phyloP scores from a whole-genome alignment of 2,888 invertebrate genomes.

The Eupeodes luniger region DNA sequence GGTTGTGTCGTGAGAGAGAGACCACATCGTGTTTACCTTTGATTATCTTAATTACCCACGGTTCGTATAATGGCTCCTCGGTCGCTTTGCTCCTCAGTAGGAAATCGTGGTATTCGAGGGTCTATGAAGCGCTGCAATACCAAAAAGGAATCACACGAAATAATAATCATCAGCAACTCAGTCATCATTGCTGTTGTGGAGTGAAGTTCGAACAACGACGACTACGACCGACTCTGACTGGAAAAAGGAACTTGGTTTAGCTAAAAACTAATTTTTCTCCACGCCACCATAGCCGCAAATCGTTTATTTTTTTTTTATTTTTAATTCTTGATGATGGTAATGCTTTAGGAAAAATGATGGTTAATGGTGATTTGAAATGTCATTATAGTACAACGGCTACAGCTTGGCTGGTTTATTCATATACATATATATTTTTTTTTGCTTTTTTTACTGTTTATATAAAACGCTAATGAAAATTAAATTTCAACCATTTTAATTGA shows the following conservation, averaged over 20 bases:
- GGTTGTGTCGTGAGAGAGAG: slow-evolving; percentile 6
- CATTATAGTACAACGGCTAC: slow-evolving; percentile 45
- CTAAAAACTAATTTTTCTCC: slow-evolving; percentile 20
- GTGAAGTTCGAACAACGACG: background rate
- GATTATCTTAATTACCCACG: slow-evolving; percentile 73
- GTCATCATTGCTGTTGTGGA: background rate
- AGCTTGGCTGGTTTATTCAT: slow-evolving; percentile 1
- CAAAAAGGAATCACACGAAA: slow-evolving; percentile 54
- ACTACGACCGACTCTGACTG: background rate
- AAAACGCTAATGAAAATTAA: slow-evolving; percentile 69
- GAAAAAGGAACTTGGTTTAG: slow-evolving; percentile 37
- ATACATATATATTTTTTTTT: background rate
- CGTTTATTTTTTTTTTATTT: background rate
- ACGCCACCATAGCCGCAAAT: background rate
- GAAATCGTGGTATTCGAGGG: background rate
- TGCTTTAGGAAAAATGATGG: slow-evolving; percentile 66
- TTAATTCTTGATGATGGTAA: slow-evolving; percentile 28
- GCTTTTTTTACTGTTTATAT: slow-evolving; percentile 23
- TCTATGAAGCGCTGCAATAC: slow-evolving; percentile 3
- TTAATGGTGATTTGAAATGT: slow-evolving; percentile 75
- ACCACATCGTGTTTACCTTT: slow-evolving; percentile 73
- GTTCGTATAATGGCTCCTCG: slow-evolving; percentile 47
- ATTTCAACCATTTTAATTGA: slow-evolving; percentile 71
- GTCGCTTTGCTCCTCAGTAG: background rate
- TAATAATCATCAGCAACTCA: slow-evolving; percentile 45